Conservation (phyloP, 2,113 vertebrate genomes). For the Rhadina sibilatrix region DNA sequence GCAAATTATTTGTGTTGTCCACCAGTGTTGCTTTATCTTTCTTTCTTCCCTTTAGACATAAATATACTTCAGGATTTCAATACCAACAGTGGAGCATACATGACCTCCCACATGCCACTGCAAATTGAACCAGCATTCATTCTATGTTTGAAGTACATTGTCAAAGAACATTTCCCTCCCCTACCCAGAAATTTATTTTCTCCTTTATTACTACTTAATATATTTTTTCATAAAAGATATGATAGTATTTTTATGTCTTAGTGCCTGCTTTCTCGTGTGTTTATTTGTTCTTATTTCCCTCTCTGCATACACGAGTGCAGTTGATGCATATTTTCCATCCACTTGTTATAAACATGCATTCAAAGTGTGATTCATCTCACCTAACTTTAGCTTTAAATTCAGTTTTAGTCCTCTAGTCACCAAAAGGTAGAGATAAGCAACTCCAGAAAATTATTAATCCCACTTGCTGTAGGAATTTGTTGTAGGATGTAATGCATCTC, state of each 20-base stretch:
- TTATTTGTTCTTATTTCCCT: background rate
- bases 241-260: background rate
- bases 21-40: background rate
- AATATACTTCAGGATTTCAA: background rate
- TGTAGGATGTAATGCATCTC: background rate
- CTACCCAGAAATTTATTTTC: background rate
- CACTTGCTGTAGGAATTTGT: background rate
- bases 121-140: background rate
- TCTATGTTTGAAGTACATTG: background rate
- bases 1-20: background rate
- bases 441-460: background rate
- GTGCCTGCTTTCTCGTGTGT: background rate
- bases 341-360: background rate
- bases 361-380: background rate
- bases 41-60: background rate
- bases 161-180: background rate
- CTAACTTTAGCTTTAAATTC: background rate
- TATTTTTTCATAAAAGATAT: background rate
- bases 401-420: background rate
- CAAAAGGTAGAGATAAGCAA: background rate
- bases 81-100: rapidly evolving
- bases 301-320: background rate
- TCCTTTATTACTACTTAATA: background rate
- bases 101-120: background rate
- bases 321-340: background rate